Conservation (phyloP, 2,797 vertebrate species). For the Podarcis lilfordi region DNA sequence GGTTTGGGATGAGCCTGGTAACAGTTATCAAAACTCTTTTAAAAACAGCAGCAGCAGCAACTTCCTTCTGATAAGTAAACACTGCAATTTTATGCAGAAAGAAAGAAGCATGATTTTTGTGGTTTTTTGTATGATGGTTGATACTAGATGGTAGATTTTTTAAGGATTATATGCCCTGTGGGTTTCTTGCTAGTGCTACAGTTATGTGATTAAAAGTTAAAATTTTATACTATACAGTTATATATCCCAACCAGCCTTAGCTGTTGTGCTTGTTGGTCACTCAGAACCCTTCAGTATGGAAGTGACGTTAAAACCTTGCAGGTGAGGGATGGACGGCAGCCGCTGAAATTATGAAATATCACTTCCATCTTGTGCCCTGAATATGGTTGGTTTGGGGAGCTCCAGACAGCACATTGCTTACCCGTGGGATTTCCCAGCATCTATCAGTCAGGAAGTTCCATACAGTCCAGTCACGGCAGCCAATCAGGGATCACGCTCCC, state of each 20-base stretch:
- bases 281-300: background rate
- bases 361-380: background rate
- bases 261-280: slow-evolving; percentile 11
- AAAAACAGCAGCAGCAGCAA: background rate
- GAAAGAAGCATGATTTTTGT: background rate
- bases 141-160: background rate
- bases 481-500: background rate
- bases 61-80: background rate
- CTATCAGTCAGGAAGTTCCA: background rate
- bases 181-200: background rate
- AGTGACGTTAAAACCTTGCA: background rate
- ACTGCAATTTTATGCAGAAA: background rate
- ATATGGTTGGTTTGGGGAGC: background rate
- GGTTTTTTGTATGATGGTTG: background rate
- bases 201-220: background rate
- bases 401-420: background rate
- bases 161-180: background rate
- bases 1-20: background rate
- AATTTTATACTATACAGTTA: background rate
- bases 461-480: background rate
- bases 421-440: slow-evolving; percentile 4
- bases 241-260: slow-evolving; percentile 9
- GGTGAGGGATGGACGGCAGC: background rate
- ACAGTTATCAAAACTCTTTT: background rate
- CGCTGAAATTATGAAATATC: background rate